A percentile compares a stretch with the other conserved stretches of the same genome.
These are phyloP conservation scores for Drosophila pseudotalamancana DNA, from an alignment of 2,888 invertebrate genomes.

Conservation along the genomic window DNA sequence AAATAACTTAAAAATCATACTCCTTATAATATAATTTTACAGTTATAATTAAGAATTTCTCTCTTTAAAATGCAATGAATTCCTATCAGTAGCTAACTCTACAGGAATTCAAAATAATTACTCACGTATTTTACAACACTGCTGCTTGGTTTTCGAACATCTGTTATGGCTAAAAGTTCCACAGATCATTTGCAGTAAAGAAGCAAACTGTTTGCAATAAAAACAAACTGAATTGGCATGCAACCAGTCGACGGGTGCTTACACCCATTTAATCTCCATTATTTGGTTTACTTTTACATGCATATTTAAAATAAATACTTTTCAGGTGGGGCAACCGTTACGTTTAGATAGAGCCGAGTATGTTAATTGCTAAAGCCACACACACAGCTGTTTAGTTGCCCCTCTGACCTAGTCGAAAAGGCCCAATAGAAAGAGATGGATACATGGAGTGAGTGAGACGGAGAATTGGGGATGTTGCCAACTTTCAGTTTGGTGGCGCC, in stretches of 20 bases:
- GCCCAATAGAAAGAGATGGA: not conserved
- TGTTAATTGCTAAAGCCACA: conserved; percentile 59
- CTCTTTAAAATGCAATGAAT: no score
- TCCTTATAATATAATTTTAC: no score
- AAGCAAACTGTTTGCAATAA: conserved; percentile 3
- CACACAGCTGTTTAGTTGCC: conserved; percentile 26
- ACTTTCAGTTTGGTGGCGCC: conserved; percentile 39
- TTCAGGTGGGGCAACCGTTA: not conserved
- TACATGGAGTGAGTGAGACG: not conserved
- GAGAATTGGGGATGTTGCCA: conserved; percentile 27
- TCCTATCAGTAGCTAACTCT: no score
- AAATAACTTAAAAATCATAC: no score
- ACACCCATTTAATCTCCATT: conserved; percentile 35
- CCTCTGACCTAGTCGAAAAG: conserved; percentile 36
- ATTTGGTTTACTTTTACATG: conserved; percentile 25
- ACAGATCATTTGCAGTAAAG: conserved; percentile 14
- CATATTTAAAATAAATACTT: conserved; percentile 42
- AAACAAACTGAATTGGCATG: conserved; percentile 23
- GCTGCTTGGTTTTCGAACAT: no score
- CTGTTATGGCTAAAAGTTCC: no score
- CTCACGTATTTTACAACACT: not conserved
- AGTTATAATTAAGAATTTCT: no score
- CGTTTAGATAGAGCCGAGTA: conserved; percentile 30
- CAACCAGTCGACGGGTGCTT: conserved; percentile 9
- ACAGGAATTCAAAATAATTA: no score